phyloP scores from a whole-genome alignment of 1,140 invertebrate genomes.

The Drosophila tristis region DNA sequence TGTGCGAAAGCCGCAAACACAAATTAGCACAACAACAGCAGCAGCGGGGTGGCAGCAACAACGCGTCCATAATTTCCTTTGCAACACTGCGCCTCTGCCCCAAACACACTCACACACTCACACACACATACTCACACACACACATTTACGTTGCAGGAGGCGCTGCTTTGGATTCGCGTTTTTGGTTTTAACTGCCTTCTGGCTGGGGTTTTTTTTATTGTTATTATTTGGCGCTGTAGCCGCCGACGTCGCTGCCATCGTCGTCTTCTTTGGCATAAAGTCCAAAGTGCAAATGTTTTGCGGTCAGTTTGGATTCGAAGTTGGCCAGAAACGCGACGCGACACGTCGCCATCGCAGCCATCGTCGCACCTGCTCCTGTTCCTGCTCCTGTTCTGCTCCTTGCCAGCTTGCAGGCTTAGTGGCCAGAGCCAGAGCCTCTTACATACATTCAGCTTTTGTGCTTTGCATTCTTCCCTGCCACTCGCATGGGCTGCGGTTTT shows the following conservation, averaged over 20 bases:
- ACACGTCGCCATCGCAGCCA: slow-evolving; percentile 49
- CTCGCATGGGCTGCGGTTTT: slow-evolving; percentile 22
- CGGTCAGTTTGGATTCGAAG: slow-evolving; percentile 79
- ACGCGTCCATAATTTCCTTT: slow-evolving; percentile 70
- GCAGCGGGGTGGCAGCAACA: slow-evolving; percentile 27
- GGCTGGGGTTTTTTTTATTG: slow-evolving; percentile 63
- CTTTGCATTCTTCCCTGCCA: background rate
- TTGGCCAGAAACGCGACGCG: slow-evolving; percentile 64
- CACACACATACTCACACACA: background rate
- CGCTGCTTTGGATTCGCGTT: slow-evolving; percentile 52
- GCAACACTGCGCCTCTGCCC: slow-evolving; percentile 62
- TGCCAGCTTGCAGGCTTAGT: slow-evolving; percentile 8
- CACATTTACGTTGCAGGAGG: slow-evolving; percentile 10
- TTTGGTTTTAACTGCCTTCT: slow-evolving; percentile 67
- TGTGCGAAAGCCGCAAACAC: slow-evolving; percentile 75
- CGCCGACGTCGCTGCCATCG: slow-evolving; percentile 53
- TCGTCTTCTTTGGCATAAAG: slow-evolving; percentile 63
- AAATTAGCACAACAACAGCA: slow-evolving; percentile 68
- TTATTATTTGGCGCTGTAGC: slow-evolving; percentile 62
- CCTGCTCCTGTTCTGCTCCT: slow-evolving; percentile 29
- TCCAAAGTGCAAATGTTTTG: slow-evolving; percentile 80
- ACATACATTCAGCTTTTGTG: slow-evolving; percentile 3
- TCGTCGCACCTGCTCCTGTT: slow-evolving; percentile 52
- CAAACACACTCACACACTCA: slow-evolving; percentile 5
- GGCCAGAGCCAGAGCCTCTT: background rate